Evolutionary conservation across 2,888 invertebrate genomes (phyloP).

Genomic region (Epinotia brunnichana): DNA sequence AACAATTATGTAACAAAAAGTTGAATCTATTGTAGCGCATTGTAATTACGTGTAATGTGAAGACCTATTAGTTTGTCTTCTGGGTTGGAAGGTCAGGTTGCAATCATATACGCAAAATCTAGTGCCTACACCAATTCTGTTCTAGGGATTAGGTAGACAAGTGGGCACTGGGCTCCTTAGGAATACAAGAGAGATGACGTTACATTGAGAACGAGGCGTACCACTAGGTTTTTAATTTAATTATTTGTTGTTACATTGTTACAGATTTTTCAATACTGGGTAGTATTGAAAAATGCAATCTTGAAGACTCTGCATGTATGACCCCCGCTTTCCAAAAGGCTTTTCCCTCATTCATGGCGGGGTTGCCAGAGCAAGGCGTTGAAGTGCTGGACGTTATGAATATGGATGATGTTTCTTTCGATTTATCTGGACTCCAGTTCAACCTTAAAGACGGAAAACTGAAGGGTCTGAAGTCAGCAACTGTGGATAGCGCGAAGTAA

Average conservation of each 20-base stretch:
- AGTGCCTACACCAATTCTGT: not conserved
- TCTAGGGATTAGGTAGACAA: not conserved
- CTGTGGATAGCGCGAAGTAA: constrained; percentile 59
- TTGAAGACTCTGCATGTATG: constrained; percentile 58
- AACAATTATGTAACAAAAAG: too few species aligned
- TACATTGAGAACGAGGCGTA: not conserved
- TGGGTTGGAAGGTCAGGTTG: not conserved
- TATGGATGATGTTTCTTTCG: constrained; percentile 56
- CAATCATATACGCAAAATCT: not conserved
- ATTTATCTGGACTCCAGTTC: constrained; percentile 62
- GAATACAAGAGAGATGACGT: not conserved
- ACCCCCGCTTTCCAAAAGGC: constrained; percentile 56
- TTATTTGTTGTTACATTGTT: constrained; percentile 50
- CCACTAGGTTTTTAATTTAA: not conserved
- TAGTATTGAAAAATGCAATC: constrained; percentile 58
- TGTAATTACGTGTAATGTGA: too few species aligned
- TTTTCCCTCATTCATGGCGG: constrained; percentile 53
- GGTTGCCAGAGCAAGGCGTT: constrained; percentile 57
- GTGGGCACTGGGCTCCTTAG: not conserved
- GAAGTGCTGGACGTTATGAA: constrained; percentile 59
- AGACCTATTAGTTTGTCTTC: not conserved
- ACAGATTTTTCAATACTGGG: too few species aligned
- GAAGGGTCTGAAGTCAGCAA: constrained; percentile 54
- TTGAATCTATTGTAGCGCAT: too few species aligned
- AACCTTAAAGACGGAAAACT: constrained; percentile 54